Conservation (phyloP, 2,888 invertebrate genomes). For the Aspidiotus rigidus region DNA sequence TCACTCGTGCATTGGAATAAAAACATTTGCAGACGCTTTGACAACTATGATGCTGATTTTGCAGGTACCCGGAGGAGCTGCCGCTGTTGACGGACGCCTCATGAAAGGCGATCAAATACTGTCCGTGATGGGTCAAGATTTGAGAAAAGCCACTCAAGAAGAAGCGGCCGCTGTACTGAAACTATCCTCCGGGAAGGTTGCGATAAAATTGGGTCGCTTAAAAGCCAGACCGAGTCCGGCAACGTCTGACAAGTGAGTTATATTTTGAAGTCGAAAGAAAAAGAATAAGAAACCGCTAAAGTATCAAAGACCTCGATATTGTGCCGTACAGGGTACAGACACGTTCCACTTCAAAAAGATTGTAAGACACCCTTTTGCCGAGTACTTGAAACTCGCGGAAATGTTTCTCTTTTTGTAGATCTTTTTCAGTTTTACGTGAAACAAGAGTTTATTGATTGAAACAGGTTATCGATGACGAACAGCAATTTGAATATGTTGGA, state of each 20-base stretch:
- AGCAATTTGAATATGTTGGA: too few relatives aligned
- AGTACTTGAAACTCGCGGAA: too few relatives aligned
- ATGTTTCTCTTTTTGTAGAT: too few relatives aligned
- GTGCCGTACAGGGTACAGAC: too few relatives aligned
- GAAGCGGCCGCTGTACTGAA: constrained; percentile 84
- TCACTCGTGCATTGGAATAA: neutral
- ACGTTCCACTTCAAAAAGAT: too few relatives aligned
- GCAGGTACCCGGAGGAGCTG: constrained; percentile 79
- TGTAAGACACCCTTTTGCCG: too few relatives aligned
- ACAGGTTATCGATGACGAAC: too few relatives aligned
- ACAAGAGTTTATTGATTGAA: too few relatives aligned
- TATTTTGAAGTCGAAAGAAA: neutral
- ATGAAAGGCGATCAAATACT: constrained; percentile 86
- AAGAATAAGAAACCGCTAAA: too few relatives aligned
- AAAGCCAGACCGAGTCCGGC: constrained; percentile 49
- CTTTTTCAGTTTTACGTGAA: too few relatives aligned
- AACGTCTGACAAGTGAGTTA: constrained; percentile 37
- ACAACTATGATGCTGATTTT: neutral
- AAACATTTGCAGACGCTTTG: neutral
- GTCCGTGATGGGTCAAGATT: constrained; percentile 77
- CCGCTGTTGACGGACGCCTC: constrained; percentile 76
- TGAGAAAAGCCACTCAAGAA: constrained; percentile 65
- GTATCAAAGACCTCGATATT: too few relatives aligned
- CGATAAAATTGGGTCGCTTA: constrained; percentile 75
- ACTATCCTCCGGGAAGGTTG: constrained; percentile 70